These are phyloP conservation scores for Syngnathus scovelli DNA, from an alignment of 2,113 vertebrate genomes.

Conservation along the genomic window DNA sequence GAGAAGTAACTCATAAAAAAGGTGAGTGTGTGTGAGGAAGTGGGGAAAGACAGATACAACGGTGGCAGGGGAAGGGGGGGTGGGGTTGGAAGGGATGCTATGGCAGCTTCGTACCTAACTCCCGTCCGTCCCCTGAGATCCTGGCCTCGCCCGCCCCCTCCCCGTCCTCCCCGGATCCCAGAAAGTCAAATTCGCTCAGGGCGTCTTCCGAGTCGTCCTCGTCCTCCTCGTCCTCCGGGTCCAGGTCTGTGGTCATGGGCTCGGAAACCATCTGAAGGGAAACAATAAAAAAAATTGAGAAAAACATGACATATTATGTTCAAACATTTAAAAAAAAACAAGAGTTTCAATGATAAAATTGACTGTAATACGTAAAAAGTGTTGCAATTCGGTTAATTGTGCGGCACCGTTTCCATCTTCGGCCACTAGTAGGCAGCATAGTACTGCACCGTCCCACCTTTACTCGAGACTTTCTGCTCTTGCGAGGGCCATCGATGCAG, in stretches of 20 bases:
- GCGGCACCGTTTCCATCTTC: too few species aligned
- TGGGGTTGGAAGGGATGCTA: slow-evolving; percentile 59
- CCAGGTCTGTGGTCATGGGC: slow-evolving; percentile 78
- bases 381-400: too few species aligned
- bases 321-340: background rate
- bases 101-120: slow-evolving; percentile 76
- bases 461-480: slow-evolving; percentile 75
- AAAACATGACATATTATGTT: background rate
- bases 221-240: slow-evolving; percentile 83
- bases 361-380: too few species aligned
- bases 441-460: slow-evolving; percentile 48
- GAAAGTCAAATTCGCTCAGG: slow-evolving; percentile 85
- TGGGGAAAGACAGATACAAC: slow-evolving; percentile 43
- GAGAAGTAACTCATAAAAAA: slow-evolving; percentile 56
- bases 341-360: too few species aligned
- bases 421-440: too few species aligned
- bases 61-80: slow-evolving; percentile 62
- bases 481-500: slow-evolving; percentile 74
- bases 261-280: slow-evolving; percentile 71
- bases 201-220: slow-evolving; percentile 88
- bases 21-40: slow-evolving; percentile 34
- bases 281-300: background rate
- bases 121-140: slow-evolving; percentile 76
- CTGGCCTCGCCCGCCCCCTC: slow-evolving; percentile 79
- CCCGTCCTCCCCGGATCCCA: slow-evolving; percentile 84